phyloP scores from a whole-genome alignment of 2,888 invertebrate genomes.

The Exocentrus adspersus region DNA sequence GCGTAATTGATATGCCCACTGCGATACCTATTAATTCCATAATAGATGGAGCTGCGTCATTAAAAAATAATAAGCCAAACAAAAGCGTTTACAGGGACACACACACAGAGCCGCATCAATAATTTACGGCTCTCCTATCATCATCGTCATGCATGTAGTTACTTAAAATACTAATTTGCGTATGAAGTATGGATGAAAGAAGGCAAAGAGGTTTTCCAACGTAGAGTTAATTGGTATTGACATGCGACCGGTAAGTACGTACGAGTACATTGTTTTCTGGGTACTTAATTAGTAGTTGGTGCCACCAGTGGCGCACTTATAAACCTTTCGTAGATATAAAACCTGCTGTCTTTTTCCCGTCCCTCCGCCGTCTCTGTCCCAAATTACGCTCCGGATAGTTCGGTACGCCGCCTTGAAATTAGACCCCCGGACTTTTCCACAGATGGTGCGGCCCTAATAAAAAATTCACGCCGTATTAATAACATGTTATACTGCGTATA shows the following conservation, averaged over 20 bases:
- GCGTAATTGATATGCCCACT: slow-evolving; percentile 11
- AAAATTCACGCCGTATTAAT: slow-evolving; percentile 17
- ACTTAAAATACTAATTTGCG: slow-evolving; percentile 32
- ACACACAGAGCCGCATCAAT: slow-evolving; percentile 8
- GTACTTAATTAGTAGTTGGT: slow-evolving; percentile 10
- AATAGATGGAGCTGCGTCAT: slow-evolving; percentile 6
- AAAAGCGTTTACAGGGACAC: slow-evolving; percentile 15
- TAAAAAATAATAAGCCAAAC: slow-evolving; percentile 17
- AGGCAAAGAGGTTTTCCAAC: slow-evolving; percentile 6
- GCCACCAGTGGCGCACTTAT: slow-evolving; percentile 3
- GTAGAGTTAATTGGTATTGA: slow-evolving; percentile 25
- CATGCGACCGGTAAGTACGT: slow-evolving; percentile 21
- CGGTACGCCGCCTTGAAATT: slow-evolving; percentile 1
- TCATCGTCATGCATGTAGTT: slow-evolving; percentile 31
- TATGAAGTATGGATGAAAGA: slow-evolving; percentile 28
- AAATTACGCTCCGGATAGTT: slow-evolving; percentile 1
- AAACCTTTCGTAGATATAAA: too few species aligned
- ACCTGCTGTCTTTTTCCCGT: too few species aligned
- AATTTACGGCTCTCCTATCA: slow-evolving; percentile 15
- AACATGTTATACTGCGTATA: slow-evolving; percentile 4
- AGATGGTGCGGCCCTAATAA: slow-evolving; percentile 8
- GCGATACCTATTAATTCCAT: slow-evolving; percentile 8
- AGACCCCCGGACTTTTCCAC: slow-evolving; percentile 12
- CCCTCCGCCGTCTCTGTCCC: not conserved
- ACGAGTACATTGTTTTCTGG: slow-evolving; percentile 12